Conservation (phyloP, 2,888 invertebrate genomes). For the Vandiemenella viatica region DNA sequence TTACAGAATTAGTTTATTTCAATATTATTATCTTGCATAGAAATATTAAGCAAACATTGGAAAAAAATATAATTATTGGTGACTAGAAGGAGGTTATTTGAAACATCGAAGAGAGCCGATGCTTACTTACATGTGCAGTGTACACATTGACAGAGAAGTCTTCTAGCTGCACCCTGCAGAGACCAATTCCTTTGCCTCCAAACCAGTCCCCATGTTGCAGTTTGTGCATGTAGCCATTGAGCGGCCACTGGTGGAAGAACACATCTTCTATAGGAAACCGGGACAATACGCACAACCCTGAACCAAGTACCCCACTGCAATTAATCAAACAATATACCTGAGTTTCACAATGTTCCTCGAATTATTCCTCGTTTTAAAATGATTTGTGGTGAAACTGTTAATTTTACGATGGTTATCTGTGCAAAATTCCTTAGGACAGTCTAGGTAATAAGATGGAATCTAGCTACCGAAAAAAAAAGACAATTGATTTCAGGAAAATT, state of each 20-base stretch:
- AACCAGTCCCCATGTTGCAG: constrained; percentile 98
- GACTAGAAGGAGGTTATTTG: neutral
- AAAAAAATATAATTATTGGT: neutral
- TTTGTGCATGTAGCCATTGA: constrained; percentile 96
- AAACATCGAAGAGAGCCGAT: too few relatives aligned
- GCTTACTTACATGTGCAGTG: constrained; percentile 73
- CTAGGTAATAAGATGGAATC: too few relatives aligned
- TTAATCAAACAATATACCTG: constrained; percentile 17
- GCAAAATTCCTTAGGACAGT: too few relatives aligned
- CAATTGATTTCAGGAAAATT: too few relatives aligned
- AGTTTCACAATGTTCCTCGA: too few relatives aligned
- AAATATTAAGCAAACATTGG: neutral
- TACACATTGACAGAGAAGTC: constrained; percentile 69
- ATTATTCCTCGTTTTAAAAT: too few relatives aligned
- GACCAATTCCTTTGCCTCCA: constrained; percentile 87
- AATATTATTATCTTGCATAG: neutral
- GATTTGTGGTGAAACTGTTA: too few relatives aligned
- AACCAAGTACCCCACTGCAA: constrained; percentile 77
- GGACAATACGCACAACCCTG: constrained; percentile 77
- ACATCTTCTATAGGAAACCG: constrained; percentile 70
- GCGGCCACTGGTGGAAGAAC: constrained; percentile 81
- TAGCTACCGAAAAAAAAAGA: too few relatives aligned
- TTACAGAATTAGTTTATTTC: neutral
- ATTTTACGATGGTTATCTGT: too few relatives aligned
- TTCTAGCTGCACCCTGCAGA: constrained; percentile 56